phyloP scores from a whole-genome alignment of 2,113 vertebrate genomes.

The Regulus satrapa region DNA sequence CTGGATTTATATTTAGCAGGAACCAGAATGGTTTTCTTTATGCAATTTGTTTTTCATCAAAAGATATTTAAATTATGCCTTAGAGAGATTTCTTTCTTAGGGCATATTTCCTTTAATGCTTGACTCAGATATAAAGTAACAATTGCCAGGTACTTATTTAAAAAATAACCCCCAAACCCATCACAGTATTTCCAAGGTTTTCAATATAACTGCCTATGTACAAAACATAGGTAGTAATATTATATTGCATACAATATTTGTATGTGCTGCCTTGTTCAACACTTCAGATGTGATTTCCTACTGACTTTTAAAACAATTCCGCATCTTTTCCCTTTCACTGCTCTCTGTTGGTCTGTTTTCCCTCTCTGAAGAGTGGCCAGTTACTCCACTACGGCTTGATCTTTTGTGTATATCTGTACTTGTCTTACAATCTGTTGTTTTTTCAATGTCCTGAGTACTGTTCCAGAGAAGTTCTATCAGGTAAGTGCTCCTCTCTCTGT shows the following conservation, averaged over 20 bases:
- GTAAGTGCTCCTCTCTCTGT: neutral
- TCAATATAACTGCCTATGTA: conserved; percentile 20
- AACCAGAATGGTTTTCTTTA: conserved; percentile 39
- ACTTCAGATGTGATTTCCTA: neutral
- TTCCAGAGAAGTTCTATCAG: neutral
- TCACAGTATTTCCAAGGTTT: conserved; percentile 24
- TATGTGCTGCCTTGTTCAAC: neutral
- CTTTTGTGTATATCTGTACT: neutral
- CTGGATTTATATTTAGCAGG: conserved; percentile 39
- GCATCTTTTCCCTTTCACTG: neutral
- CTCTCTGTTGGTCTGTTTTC: neutral
- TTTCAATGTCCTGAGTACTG: neutral
- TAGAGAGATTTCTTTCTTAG: conserved; percentile 31
- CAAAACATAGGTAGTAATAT: conserved; percentile 22
- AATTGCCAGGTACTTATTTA: conserved; percentile 40
- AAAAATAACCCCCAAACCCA: neutral
- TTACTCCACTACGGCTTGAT: neutral
- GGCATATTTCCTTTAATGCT: neutral
- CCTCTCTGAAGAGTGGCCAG: neutral
- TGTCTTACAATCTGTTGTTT: neutral
- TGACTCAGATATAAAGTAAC: conserved; percentile 42
- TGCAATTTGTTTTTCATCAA: conserved; percentile 45
- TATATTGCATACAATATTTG: conserved; percentile 6
- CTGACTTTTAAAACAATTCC: neutral
- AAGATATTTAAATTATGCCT: conserved; percentile 17